A percentile compares a stretch with the other conserved stretches of the same genome.
phyloP scores from a whole-genome alignment of 1,140 invertebrate species.

The Copidosoma floridanum region DNA sequence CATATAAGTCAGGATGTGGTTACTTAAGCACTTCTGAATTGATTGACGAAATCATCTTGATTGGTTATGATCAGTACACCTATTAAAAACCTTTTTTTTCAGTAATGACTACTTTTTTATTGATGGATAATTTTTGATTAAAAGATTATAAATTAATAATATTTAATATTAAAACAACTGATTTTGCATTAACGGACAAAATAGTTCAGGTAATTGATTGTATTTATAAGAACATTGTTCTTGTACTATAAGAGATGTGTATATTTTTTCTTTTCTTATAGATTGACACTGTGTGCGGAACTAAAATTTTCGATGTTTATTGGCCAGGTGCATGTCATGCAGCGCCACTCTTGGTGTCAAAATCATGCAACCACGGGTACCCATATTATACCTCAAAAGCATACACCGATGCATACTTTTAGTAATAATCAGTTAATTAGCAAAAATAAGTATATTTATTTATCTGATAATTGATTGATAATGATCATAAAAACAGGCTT shows the following conservation, averaged over 20 bases:
- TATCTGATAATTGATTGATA: too few species aligned
- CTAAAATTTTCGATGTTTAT: neutral
- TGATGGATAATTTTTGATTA: neutral
- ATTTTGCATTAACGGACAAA: neutral
- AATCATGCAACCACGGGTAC: too few species aligned
- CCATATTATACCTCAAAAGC: too few species aligned
- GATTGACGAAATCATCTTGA: neutral
- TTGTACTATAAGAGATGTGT: neutral
- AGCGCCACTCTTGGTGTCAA: too few species aligned
- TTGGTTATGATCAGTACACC: neutral
- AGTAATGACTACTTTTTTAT: neutral
- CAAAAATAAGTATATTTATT: too few species aligned
- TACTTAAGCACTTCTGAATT: conserved; percentile 1
- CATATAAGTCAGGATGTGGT: conserved; percentile 1
- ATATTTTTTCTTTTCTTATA: neutral
- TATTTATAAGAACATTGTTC: neutral
- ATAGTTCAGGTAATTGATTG: conserved; percentile 3
- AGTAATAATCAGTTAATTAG: too few species aligned
- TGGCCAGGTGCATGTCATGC: too few species aligned
- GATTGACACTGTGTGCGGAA: neutral
- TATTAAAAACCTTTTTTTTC: neutral
- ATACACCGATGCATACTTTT: too few species aligned
- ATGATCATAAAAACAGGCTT: too few species aligned
- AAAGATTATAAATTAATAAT: neutral
- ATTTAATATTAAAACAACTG: conserved; percentile 13